phyloP scores from a whole-genome alignment of 37 sponge, comb jelly and placozoan genomes.

The Chondrosia reniformis region DNA sequence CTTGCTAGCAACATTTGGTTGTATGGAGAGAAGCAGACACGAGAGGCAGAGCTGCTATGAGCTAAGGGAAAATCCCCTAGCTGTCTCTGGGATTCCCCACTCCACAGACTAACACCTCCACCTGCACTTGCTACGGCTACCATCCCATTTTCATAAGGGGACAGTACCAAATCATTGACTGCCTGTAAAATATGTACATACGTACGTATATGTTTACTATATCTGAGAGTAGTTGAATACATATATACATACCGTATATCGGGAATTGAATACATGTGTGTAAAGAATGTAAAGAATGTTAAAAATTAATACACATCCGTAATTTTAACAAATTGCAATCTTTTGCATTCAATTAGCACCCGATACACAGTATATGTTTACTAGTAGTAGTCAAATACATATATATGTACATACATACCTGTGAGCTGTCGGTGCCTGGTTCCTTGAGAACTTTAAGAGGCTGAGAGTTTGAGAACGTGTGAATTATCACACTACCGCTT shows the following conservation, averaged over 20 bases:
- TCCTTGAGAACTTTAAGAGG: slow-evolving; percentile 15
- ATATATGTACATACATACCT: neutral
- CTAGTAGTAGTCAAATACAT: neutral
- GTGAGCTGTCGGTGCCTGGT: neutral
- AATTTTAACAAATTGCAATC: no score
- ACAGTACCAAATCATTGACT: slow-evolving; percentile 44
- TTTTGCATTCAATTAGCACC: no score
- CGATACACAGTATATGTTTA: no score
- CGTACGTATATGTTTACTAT: neutral
- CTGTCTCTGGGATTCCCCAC: slow-evolving; percentile 67
- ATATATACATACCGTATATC: neutral
- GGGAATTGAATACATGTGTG: no score
- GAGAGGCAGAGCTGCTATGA: slow-evolving; percentile 48
- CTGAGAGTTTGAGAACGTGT: slow-evolving; percentile 28
- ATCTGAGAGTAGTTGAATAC: neutral
- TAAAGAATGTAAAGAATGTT: no score
- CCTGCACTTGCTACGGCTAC: slow-evolving; percentile 39
- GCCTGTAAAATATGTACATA: slow-evolving; percentile 15
- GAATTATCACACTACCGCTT: slow-evolving; percentile 53
- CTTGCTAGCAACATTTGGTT: slow-evolving; percentile 69
- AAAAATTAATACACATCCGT: no score
- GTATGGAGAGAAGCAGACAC: slow-evolving; percentile 73
- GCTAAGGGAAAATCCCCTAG: slow-evolving; percentile 43
- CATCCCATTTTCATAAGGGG: slow-evolving; percentile 46
- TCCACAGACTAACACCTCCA: slow-evolving; percentile 69